Evolutionary conservation across 2,797 vertebrate genomes (phyloP), one percentile per base, ranked within the genome.

Genomic region (Epinephelus coioides): DNA sequence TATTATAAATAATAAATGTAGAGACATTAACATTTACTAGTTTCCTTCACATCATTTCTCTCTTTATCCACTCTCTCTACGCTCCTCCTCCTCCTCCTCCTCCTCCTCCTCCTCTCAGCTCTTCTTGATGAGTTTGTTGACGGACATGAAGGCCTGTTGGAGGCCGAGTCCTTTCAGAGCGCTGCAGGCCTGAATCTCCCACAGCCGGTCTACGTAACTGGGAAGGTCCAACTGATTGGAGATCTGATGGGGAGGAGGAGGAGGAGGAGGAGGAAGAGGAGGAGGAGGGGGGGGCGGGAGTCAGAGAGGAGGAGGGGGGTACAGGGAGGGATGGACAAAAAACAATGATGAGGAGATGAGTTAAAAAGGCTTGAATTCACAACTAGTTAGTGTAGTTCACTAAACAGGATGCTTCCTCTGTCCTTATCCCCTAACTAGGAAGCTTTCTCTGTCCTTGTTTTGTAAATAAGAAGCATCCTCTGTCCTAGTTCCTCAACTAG

Each of bases 161-260:
- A 98, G 91, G 19, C 97, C 97, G 0, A 95, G 89, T 0, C 96
- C 96, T 0, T 91, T 91, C 74, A 92, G 66, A n/a, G 95, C 96
- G 0, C 97, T 97, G 88, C 97, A 98, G 0, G 94, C 95, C 73
- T 61, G 95, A 14, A 98, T 94, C 91, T 97, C 85, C 97, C 97
- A 98, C 5, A 18, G 10, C 30, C 68, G 89, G 40, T 90, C 83
- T 0, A 17, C 83, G 74, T 92, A 93, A 17, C 15, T 82, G 0
- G 78, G 81, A 17, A 89, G 73, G 3, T 65, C 89, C 76, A 99
- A 91, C 66, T 78, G 85, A 5, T 82, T 87, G 8, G 88, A 93
- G 69, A 98, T 93, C 93, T 93, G 76, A 6, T 17, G 34, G 2
- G 3, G 40, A 23, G 34, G n/a, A 44, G 3, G 14, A 49, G 17